phyloP scores from a whole-genome alignment of 2,797 vertebrate species.

The Momotus momota region DNA sequence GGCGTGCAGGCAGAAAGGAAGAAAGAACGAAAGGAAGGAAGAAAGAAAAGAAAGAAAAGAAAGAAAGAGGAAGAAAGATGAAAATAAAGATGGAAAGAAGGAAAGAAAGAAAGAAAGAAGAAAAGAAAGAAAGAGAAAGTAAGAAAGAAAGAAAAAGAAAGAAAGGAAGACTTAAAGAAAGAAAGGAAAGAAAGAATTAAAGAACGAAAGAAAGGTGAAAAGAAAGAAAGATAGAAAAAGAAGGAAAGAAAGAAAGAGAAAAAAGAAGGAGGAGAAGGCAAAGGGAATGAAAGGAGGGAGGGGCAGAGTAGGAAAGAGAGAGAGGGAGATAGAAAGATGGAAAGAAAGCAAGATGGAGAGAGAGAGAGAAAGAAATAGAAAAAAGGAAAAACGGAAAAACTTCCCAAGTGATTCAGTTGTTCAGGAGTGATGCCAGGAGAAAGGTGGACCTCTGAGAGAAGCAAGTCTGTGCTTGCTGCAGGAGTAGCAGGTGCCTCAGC shows the following conservation, averaged over 20 bases:
- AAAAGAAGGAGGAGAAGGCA: rapidly evolving
- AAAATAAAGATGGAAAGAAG: too few relatives aligned
- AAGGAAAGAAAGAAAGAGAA: rapidly evolving
- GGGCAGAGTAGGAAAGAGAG: too few relatives aligned
- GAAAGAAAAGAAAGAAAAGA: too few relatives aligned
- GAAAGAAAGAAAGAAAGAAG: too few relatives aligned
- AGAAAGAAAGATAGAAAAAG: too few relatives aligned
- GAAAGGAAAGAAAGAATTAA: too few relatives aligned
- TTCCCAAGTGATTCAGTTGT: neutral
- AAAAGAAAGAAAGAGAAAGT: rapidly evolving
- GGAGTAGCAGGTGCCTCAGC: neutral
- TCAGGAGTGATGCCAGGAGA: neutral
- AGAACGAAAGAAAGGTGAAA: rapidly evolving
- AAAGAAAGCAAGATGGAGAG: too few relatives aligned
- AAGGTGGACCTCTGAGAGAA: neutral
- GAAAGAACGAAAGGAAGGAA: too few relatives aligned
- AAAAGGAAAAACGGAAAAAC: neutral
- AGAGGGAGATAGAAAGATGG: too few relatives aligned
- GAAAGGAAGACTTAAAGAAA: rapidly evolving
- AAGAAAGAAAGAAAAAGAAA: rapidly evolving
- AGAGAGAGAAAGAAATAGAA: too few relatives aligned
- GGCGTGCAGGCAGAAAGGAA: too few relatives aligned
- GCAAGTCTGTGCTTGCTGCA: neutral
- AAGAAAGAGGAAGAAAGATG: too few relatives aligned
- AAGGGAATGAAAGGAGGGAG: neutral